Evolutionary conservation across 2,113 vertebrate species (phyloP), one percentile per base, ranked within the genome.

Genomic region (Glaucomys volans): DNA sequence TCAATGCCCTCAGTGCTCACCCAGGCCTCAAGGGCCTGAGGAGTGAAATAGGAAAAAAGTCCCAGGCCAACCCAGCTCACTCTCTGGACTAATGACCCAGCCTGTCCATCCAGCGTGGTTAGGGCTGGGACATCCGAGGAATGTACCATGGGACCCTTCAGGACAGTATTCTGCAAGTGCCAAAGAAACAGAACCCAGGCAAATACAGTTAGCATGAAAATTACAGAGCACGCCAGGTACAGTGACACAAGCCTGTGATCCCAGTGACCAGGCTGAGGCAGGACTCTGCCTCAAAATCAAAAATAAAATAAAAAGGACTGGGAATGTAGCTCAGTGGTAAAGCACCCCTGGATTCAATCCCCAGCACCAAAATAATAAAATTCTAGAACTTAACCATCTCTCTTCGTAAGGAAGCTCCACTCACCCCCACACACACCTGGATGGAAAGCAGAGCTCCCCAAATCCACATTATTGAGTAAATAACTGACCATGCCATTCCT

Each of bases 61-160:
- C 35, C 8, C n/a, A 0, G 0, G 20, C 52, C 64, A 92, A 83
- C 4, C 42, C 17, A 59, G n/a, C 11, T 3, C 2, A 28, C 0
- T 50, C 14, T 64, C 32, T 28, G 47, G 62, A 50, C 42, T 35
- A 26, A 76, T 4, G 35, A 62, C 13, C 10, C 24, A 16, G 20
- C 37, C 9, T 40, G 82, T 32, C 74, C 26, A 40, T 13, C 8
- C n/a, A 26, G 32, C 64, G 32, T 50, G 35, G 30, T 16, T 11
- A 5, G 17, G 32, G 35, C 44, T 32, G 44, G 32, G 62, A 80
- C 8, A 82, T 22, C 50, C n/a, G 30, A 30, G 30, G 9, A 66
- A 37, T 3, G 4, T 0, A 18, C 24, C n/a, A 14, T 1, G 2
- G 17, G 77, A 57, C 16, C 14, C 14, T 52, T 24, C 9, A 76